Conservation (phyloP, 2,888 invertebrate genomes). For the Eupithecia insigniata region DNA sequence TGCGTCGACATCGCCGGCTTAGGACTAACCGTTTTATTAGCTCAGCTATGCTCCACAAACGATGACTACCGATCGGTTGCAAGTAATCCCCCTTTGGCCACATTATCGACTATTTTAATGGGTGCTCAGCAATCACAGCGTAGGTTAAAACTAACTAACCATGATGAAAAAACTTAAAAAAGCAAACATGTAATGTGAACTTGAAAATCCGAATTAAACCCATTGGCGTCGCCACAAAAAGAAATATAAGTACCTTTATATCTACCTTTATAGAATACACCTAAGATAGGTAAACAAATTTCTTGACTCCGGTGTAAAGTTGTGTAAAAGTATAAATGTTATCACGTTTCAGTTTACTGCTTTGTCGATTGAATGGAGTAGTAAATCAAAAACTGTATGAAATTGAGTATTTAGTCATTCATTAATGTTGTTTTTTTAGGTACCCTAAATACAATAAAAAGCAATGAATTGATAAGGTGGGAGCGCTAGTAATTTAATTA, state of each 20-base stretch:
- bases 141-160: background rate
- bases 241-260: slow-evolving; percentile 46
- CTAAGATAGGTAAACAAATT: slow-evolving; percentile 57
- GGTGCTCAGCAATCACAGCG: too few relatives aligned
- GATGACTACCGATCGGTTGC: slow-evolving; percentile 60
- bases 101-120: slow-evolving; percentile 43
- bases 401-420: slow-evolving; percentile 1
- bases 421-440: background rate
- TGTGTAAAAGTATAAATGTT: slow-evolving; percentile 70
- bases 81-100: slow-evolving; percentile 53
- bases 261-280: too few relatives aligned
- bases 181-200: slow-evolving; percentile 12
- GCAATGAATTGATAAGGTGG: background rate
- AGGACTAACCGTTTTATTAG: slow-evolving; percentile 83
- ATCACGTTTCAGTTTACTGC: slow-evolving; percentile 52
- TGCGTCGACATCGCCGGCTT: slow-evolving; percentile 72
- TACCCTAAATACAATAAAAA: too few relatives aligned
- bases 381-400: background rate
- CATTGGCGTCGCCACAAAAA: slow-evolving; percentile 44
- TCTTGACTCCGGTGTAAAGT: slow-evolving; percentile 77
- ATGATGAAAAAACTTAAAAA: background rate
- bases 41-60: slow-evolving; percentile 80
- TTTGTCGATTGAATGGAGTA: background rate
- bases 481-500: background rate
- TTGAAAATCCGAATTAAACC: slow-evolving; percentile 18